Evolutionary conservation across 2,113 vertebrate species (phyloP).

Genomic region (Erythrolamprus reginae): DNA sequence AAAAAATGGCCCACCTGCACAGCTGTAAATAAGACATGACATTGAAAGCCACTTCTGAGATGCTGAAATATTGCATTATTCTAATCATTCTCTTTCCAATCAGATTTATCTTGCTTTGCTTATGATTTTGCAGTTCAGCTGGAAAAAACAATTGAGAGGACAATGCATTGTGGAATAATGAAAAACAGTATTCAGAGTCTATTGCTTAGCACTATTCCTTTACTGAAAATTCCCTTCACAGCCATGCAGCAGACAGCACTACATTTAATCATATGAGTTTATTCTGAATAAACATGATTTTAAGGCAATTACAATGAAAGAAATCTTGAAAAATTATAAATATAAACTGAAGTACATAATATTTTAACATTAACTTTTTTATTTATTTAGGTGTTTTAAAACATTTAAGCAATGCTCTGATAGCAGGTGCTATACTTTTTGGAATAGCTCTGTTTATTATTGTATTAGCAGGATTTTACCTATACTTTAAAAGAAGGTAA

Average conservation of each 20-base stretch:
- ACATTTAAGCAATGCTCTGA: constrained; percentile 44
- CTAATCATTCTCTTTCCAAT: background rate
- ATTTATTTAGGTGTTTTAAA: constrained; percentile 44
- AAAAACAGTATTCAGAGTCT: background rate
- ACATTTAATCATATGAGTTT: background rate
- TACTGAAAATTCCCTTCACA: background rate
- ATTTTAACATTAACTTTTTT: constrained; percentile 42
- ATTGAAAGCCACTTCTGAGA: background rate
- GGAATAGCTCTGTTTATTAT: constrained; percentile 50
- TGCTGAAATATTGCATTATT: background rate
- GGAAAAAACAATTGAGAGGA: background rate
- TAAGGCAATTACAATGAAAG: background rate
- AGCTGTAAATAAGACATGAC: background rate
- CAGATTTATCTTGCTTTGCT: background rate
- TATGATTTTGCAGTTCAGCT: background rate
- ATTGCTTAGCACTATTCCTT: background rate
- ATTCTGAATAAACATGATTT: background rate
- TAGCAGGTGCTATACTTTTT: constrained; percentile 39
- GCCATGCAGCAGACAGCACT: background rate
- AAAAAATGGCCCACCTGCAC: background rate
- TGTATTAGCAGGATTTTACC: constrained; percentile 44
- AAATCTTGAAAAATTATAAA: background rate
- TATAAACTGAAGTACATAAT: background rate
- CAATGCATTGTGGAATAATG: background rate
- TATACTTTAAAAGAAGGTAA: constrained; percentile 58